phyloP scores from a whole-genome alignment of 2,113 vertebrate species.

The Papio anubis region DNA sequence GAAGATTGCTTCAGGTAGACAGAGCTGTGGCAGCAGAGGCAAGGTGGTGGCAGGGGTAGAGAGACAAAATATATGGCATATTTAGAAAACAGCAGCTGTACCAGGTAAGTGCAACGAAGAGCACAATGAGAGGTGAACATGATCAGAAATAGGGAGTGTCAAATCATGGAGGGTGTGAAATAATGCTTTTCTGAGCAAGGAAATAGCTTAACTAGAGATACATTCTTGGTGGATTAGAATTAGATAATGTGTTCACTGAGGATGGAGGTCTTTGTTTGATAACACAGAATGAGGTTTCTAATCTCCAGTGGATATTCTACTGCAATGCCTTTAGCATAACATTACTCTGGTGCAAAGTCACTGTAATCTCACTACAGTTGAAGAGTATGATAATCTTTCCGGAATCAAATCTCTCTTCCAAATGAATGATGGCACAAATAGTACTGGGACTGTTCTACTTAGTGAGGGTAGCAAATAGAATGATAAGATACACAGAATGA shows the following conservation, averaged over 20 bases:
- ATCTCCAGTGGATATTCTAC: background rate
- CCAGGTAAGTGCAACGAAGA: background rate
- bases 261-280: background rate
- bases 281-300: background rate
- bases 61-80: background rate
- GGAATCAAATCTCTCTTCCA: background rate
- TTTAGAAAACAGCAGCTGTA: background rate
- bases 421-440: background rate
- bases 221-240: background rate
- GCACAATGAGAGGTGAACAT: background rate
- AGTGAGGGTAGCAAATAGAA: too few relatives aligned
- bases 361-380: background rate
- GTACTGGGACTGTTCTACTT: background rate
- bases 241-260: background rate
- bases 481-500: background rate
- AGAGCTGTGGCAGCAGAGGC: background rate
- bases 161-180: background rate
- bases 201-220: background rate
- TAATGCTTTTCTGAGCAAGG: background rate
- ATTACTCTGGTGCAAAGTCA: background rate
- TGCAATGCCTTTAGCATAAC: background rate
- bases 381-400: background rate
- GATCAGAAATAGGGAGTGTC: background rate
- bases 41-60: background rate
- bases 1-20: background rate